Conservation (phyloP, 2,888 invertebrate genomes). For the Elysia crispata region DNA sequence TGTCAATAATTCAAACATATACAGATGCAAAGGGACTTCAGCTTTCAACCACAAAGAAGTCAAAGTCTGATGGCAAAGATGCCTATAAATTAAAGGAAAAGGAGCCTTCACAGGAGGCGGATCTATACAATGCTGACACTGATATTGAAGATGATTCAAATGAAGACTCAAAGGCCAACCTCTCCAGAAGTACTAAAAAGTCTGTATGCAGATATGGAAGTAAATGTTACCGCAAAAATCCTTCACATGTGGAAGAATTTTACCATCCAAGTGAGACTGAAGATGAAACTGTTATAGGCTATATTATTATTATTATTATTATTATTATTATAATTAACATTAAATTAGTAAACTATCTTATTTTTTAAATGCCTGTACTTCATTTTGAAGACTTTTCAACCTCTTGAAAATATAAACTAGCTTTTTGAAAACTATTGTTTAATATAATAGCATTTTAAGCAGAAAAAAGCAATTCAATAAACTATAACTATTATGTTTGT, state of each 20-base stretch:
- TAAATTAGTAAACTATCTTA: background rate
- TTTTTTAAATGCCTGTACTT: conserved; percentile 12
- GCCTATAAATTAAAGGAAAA: background rate
- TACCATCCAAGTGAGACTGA: conserved; percentile 81
- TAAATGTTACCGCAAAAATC: conserved; percentile 89
- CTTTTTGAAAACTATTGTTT: background rate
- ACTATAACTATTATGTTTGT: no score
- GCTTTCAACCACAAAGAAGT: background rate
- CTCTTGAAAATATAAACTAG: background rate
- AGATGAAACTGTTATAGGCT: background rate
- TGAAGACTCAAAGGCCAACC: conserved; percentile 6
- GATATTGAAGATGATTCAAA: conserved; percentile 44
- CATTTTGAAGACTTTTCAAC: background rate
- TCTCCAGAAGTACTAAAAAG: conserved; percentile 41
- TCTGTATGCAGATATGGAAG: conserved; percentile 85
- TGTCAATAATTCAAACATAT: no score
- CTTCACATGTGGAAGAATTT: conserved; percentile 89
- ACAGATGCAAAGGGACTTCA: no score
- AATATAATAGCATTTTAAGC: no score
- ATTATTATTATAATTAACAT: background rate
- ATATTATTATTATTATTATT: background rate
- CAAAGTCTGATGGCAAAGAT: background rate
- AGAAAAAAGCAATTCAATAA: no score
- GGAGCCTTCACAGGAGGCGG: background rate
- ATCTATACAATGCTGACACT: conserved; percentile 40